Base-by-base conservation (phyloP, 2,888 invertebrate species). In the Perithous albicinctus region DNA sequence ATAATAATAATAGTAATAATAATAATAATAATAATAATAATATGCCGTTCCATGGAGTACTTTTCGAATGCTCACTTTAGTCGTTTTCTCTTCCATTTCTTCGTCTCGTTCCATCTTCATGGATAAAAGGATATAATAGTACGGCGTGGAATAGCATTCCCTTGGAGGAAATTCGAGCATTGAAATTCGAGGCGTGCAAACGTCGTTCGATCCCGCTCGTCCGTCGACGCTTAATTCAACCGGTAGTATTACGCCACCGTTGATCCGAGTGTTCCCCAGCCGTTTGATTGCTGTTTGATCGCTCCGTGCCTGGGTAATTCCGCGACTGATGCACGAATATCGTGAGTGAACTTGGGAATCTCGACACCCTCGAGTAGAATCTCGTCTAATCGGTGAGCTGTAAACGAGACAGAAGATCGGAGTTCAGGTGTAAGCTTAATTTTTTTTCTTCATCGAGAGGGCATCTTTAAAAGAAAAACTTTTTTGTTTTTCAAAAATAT, bases 281-380 rank as follows among this genome's bases (percentile, higher is more conserved):
- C 73, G 73, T 73, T 73, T 73, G 73, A 73, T 73, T 73, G 46
- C 73, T 73, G 73, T 73, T 73, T 73, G 73, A 73, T 73, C 61
- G 73, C 61, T 61, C n/a, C 61, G 61, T 72, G 18, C 32, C 35
- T 12, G 1, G 26, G 56, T 56, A 41, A 29, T 56, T 23, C 56
- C 56, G 26, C 56, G 54, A 56, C 69, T 56, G 54, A 56, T 56
- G 41, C 56, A 26, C 69, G 41, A 70, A 70, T 38, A 70, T 70
- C 54, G 69, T 70, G 69, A 54, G 41, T 10, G 54, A 70, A 70
- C 54, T 20, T n/a, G 69, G 18, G 56, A 10, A 66, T 59, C 32
- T 32, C 59, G 6, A 41, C 38, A 38, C 7, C 35, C 10, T 3
- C 46, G 46, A 15, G 12, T 15, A 29, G 46, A 66, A 66, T 66